Evolutionary conservation across 2,888 invertebrate species (phyloP), one percentile per base, ranked within the genome.

Genomic region (Polyommatus iphigenia): DNA sequence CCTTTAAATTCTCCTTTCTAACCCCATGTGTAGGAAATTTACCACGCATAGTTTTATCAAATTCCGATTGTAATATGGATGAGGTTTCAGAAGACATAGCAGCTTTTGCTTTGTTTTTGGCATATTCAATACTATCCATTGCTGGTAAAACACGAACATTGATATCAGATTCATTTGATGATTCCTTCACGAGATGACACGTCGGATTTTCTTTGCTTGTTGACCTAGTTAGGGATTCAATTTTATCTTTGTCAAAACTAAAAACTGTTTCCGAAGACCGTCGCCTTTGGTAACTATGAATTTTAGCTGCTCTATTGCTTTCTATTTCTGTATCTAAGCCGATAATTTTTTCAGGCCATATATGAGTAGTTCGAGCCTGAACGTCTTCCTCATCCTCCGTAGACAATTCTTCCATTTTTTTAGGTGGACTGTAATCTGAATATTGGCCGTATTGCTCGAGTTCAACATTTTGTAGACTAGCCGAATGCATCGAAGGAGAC

Each of bases 221-320:
- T 0, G 94, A 92, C 78, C 96, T 95, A 76, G 96, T 96, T 73
- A 96, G 87, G 2, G 96, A 96, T 85, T 96, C 96, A 79, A 97
- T 97, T 84, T 96, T 95, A 81, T 96, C 96, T 85, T 96, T 96
- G 85, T 97, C 97, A 83, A 97, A 97, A 87, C 96, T 96, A 84
- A 97, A 97, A 7, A 97, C 96, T 76, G 96, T 96, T 82, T 96
- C 95, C n/a, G 96, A 96, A 72, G 96, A 96, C 20, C 96, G 95
- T 6, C 96, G 95, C 32, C 96, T 89, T 85, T 95, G 95, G 83
- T 95, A 95, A 62, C 89, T 93, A 79, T 91, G 90, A 79, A 91
- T 90, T 85, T 93, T 94, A 32, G 92, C 88, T 54, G 90, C 87
- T 81, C 95, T 88, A 82, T 90, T 93, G 79, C 88, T 83, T 81